These are phyloP conservation scores for Zosterops hypoxanthus DNA, from an alignment of 2,113 vertebrate genomes.

Conservation along the genomic window DNA sequence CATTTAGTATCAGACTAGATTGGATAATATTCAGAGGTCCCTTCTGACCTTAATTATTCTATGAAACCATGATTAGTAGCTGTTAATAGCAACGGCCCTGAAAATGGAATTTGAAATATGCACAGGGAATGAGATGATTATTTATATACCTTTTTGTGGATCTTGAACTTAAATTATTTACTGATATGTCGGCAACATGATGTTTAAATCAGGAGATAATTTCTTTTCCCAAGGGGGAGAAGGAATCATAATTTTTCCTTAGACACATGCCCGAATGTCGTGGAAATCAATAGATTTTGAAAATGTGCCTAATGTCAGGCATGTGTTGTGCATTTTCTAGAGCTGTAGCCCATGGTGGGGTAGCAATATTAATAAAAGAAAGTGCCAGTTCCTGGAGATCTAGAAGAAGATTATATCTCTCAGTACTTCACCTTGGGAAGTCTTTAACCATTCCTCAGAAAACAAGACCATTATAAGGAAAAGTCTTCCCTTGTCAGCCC, in stretches of 20 bases:
- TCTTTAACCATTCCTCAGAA: constrained; percentile 31
- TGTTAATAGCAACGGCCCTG: not conserved
- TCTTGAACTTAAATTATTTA: constrained; percentile 22
- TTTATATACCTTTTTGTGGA: not conserved
- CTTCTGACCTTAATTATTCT: constrained; percentile 42
- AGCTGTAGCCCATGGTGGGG: not conserved
- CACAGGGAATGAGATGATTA: not conserved
- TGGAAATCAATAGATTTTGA: constrained; percentile 22
- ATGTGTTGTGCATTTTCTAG: not conserved
- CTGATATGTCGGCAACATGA: not conserved
- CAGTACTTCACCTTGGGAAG: constrained; percentile 48
- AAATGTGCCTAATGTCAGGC: not conserved
- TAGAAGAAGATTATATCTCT: constrained; percentile 45
- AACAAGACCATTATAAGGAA: constrained; percentile 49
- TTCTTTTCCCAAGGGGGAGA: not conserved
- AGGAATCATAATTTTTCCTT: not conserved
- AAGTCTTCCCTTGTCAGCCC: constrained; percentile 32
- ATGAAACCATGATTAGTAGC: constrained; percentile 22
- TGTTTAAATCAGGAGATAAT: constrained; percentile 1
- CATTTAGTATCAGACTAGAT: not conserved
- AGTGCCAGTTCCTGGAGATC: constrained; percentile 7
- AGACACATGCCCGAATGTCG: not conserved
- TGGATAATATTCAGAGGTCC: not conserved
- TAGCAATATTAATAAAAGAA: constrained; percentile 41
- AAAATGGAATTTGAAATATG: constrained; percentile 19